Evolutionary conservation across 2,797 vertebrate genomes (phyloP), one percentile per base, ranked within the genome.

Genomic region (Poeciliopsis turneri): DNA sequence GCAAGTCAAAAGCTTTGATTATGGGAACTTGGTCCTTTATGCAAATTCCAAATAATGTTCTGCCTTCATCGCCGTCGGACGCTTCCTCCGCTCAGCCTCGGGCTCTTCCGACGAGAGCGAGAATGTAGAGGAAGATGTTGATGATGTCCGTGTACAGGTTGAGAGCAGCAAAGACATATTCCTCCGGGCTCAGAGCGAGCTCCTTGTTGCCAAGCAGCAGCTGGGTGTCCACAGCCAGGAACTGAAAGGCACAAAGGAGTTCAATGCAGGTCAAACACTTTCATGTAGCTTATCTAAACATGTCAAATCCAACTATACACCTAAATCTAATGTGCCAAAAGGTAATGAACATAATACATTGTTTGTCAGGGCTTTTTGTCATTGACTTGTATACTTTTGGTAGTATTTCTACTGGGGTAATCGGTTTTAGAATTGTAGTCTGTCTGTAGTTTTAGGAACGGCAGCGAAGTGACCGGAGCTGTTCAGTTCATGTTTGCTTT

Each of bases 81-180:
- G 3, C 6, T 78, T 53, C 51, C 72, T 43, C 46, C 15, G 69
- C 80, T 91, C 82, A 94, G 74, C 80, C 79, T 74, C 84, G 89
- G 46, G 87, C 85, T 82, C 78, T 88, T 74, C 97, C 96, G 6
- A 97, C 82, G 71, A 97, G 96, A 51, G 97, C 93, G 61, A 98
- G 94, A 88, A 98, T 95, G 85, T 97, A 97, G 28, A 97, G 93
- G 88, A 98, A 97, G 88, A 98, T 95, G 93, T 98, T 97, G 90
- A 98, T 97, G 90, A 98, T 97, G 85, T 98, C 97, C 0, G 95
- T 97, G 95, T 98, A 98, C 79, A 98, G 96, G 90, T 96, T 97
- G 41, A 98, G 96, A 1, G 97, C 96, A 0, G 97, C 97, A 28
- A 97, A 98, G 83, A 98, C 76, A 0, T 98, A 98, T 78, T 98